Evolutionary conservation across 2,797 vertebrate species (phyloP).

Genomic region (Morelia viridis): DNA sequence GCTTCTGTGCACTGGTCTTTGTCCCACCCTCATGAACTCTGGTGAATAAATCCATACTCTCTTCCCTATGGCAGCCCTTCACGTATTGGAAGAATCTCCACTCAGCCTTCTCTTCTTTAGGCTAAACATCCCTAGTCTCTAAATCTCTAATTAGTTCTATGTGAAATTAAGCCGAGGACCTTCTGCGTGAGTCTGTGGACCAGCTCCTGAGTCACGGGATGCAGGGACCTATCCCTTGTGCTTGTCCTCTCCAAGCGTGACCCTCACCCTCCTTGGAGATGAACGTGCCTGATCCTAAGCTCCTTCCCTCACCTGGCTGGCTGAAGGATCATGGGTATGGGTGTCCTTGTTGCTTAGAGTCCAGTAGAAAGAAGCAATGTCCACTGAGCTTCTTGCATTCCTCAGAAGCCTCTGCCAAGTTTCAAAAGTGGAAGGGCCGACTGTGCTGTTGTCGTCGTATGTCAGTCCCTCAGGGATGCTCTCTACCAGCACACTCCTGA

Average conservation of each 20-base stretch:
- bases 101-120: no score
- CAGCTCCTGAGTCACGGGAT: neutral
- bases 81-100: no score
- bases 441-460: conserved; percentile 73
- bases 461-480: conserved; percentile 87
- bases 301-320: conserved; percentile 75
- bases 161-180: neutral
- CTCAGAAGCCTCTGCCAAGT: conserved; percentile 81
- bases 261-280: neutral
- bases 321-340: conserved; percentile 77
- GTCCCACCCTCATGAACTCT: neutral
- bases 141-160: no score
- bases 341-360: conserved; percentile 88
- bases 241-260: neutral
- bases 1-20: neutral
- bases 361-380: conserved; percentile 97
- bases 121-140: no score
- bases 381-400: conserved; percentile 76
- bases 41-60: neutral
- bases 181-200: neutral
- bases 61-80: no score
- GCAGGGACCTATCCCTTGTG: neutral
- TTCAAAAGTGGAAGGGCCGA: conserved; percentile 79
- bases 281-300: no score
- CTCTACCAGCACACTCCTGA: conserved; percentile 84